phyloP scores from a whole-genome alignment of 2,888 invertebrate species.

The Sinohyriopsis cumingii region DNA sequence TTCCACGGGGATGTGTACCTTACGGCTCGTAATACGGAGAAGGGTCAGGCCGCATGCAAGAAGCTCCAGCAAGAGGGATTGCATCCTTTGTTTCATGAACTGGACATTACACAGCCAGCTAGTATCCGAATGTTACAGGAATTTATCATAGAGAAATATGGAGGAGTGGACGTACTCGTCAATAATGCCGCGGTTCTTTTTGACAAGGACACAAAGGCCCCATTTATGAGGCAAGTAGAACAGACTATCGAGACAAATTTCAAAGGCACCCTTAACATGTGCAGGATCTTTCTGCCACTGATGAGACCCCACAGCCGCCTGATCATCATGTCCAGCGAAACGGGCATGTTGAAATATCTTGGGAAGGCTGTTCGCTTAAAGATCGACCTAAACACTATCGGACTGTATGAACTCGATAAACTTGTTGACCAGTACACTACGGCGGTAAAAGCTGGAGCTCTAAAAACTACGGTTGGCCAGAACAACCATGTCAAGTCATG shows the following conservation, averaged over 20 bases:
- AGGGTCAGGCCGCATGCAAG: constrained; percentile 39
- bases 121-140: constrained; percentile 49
- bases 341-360: constrained; percentile 33
- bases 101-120: constrained; percentile 46
- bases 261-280: constrained; percentile 44
- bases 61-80: constrained; percentile 33
- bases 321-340: constrained; percentile 46
- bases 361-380: constrained; percentile 19
- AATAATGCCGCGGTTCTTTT: constrained; percentile 47
- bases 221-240: constrained; percentile 39
- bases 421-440: constrained; percentile 42
- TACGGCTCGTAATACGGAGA: constrained; percentile 38
- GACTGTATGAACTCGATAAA: constrained; percentile 31
- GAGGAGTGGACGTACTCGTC: constrained; percentile 46
- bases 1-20: constrained; percentile 49
- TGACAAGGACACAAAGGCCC: constrained; percentile 36
- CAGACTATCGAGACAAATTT: constrained; percentile 42
- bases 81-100: constrained; percentile 45
- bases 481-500: constrained; percentile 34
- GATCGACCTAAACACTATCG: constrained; percentile 27
- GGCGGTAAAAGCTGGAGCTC: constrained; percentile 36
- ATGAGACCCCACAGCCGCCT: constrained; percentile 43
- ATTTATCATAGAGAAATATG: constrained; percentile 39
- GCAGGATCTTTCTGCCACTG: constrained; percentile 35
- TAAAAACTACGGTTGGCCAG: constrained; percentile 51